Evolutionary conservation across 2,888 invertebrate species (phyloP), one percentile per base, ranked within the genome.

Genomic region (Timandra comae): DNA sequence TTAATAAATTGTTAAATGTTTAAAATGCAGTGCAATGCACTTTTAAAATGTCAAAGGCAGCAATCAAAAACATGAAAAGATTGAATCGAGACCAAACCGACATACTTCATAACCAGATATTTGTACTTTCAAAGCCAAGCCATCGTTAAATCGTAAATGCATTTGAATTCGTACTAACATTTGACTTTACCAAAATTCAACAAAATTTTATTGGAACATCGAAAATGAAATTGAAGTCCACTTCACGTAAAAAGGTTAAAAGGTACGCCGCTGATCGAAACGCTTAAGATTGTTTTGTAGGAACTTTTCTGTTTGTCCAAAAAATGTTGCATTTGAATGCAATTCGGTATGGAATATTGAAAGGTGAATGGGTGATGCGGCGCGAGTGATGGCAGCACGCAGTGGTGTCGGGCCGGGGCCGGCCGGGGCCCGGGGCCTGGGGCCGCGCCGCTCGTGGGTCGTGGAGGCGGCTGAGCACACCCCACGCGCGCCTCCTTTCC

Each of bases 301-400:
- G 49, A 49, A 39, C 48, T 41, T 41, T 39, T 54, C 51, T 60
- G 61, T 64, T 66, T 64, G 68, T 68, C 73, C 71, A 35, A 70
- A 75, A 81, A 79, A 74, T 74, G 49, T 69, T 68, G 69, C 76
- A 68, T 69, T 76, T 70, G 75, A 78, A 78, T 80, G 80, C 79
- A 77, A 74, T 80, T 74, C 64, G 56, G 68, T 69, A 73, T 76
- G 77, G 78, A 80, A 79, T 82, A 82, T 84, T 81, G 82, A 78
- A 81, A 79, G 67, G 68, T 77, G 67, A 65, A 76, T 63, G 77
- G 76, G 75, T 63, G 76, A 67, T 63, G 65, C 63, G 63, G 65
- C 66, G 64, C 71, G 70, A 67, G 67, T 70, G 72, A 69, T 67
- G 68, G 68, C 71, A 68, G 65, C 70, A 77, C 79, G 79, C 81